These are phyloP conservation scores for Macroglossus sobrinus DNA, from an alignment of 2,113 vertebrate genomes.

Conservation along the genomic window DNA sequence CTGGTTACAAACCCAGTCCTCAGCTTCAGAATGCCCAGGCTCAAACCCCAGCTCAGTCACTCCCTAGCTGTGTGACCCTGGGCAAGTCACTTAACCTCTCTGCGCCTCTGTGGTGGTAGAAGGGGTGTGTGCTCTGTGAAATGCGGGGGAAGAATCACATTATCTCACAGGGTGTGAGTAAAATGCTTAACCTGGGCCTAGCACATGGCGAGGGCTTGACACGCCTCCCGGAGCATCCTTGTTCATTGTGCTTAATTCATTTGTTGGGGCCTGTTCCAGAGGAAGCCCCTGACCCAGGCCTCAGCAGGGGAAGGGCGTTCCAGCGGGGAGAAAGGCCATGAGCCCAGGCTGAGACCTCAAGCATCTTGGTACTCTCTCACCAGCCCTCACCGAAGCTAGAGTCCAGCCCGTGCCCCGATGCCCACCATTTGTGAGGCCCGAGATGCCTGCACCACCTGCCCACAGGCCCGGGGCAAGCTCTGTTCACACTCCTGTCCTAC, in stretches of 20 bases:
- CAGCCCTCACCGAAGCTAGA: neutral
- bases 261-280: accelerated
- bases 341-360: neutral
- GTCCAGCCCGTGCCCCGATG: neutral
- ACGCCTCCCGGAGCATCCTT: accelerated
- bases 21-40: neutral
- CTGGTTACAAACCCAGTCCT: neutral
- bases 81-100: neutral
- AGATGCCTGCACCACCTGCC: accelerated
- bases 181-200: neutral
- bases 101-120: neutral
- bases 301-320: neutral
- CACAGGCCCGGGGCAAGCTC: too few relatives aligned
- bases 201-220: accelerated
- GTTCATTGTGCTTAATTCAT: neutral
- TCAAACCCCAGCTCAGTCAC: neutral
- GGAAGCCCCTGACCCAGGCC: neutral
- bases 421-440: neutral
- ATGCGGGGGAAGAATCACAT: neutral
- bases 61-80: neutral
- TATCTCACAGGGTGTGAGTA: neutral
- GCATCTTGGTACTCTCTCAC: accelerated
- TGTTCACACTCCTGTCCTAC: neutral
- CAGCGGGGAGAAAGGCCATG: accelerated
- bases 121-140: too few relatives aligned